These are phyloP conservation scores for Pleuronectes platessa DNA, from an alignment of 2,113 vertebrate species.

Conservation along the genomic window DNA sequence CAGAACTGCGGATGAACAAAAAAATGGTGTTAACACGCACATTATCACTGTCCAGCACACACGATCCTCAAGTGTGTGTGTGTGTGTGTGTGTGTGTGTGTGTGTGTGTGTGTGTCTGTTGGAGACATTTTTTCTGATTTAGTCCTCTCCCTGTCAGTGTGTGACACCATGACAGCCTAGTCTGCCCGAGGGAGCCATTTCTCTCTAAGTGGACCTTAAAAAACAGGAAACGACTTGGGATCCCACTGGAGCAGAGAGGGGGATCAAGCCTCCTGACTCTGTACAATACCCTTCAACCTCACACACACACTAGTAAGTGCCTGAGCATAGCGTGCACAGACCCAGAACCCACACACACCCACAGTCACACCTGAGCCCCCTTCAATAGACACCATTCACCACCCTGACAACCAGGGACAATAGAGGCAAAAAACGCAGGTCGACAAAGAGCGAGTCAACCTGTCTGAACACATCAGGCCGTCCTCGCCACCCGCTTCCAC, in stretches of 20 bases:
- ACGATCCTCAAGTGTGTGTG: constrained; percentile 10
- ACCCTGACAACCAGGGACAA: constrained; percentile 75
- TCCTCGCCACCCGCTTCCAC: constrained; percentile 53
- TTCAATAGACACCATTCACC: constrained; percentile 73
- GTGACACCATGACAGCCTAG: constrained; percentile 72
- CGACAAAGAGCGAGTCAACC: constrained; percentile 56
- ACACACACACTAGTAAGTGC: constrained; percentile 19
- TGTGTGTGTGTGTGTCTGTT: constrained; percentile 32
- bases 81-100: neutral
- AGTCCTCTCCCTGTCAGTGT: constrained; percentile 60
- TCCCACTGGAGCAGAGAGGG: constrained; percentile 60
- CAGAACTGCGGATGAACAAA: too few species aligned
- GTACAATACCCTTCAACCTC: constrained; percentile 69
- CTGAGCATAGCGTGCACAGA: constrained; percentile 53
- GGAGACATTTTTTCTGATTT: constrained; percentile 68
- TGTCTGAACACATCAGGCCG: constrained; percentile 73
- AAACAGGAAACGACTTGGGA: constrained; percentile 80
- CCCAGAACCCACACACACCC: constrained; percentile 56
- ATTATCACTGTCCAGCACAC: neutral
- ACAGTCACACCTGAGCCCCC: constrained; percentile 74
- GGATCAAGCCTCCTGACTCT: constrained; percentile 75
- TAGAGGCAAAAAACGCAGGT: constrained; percentile 52
- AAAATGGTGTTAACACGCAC: too few species aligned
- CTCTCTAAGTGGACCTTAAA: constrained; percentile 73
- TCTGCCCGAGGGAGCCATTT: constrained; percentile 69